Conservation (phyloP, 2,888 invertebrate genomes). For the Brachyptera putata region DNA sequence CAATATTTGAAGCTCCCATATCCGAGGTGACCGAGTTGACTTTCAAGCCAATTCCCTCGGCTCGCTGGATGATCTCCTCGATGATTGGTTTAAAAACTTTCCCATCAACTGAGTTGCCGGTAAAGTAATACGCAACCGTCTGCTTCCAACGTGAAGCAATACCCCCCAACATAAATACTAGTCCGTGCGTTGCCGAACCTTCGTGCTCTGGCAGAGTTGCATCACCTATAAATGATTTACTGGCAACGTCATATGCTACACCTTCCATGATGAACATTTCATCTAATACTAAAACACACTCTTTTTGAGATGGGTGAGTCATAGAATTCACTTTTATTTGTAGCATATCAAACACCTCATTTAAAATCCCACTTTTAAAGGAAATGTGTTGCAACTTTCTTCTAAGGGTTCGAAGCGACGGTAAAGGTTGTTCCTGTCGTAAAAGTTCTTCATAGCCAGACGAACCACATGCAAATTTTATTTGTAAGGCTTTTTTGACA, state of each 20-base stretch:
- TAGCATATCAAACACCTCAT: neutral
- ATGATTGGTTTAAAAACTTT: conserved; percentile 32
- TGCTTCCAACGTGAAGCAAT: conserved; percentile 37
- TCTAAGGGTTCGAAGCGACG: neutral
- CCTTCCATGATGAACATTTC: neutral
- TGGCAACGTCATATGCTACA: neutral
- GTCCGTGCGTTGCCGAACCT: conserved; percentile 35
- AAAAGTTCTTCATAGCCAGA: neutral
- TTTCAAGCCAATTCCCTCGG: conserved; percentile 15
- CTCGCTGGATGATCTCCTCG: conserved; percentile 30
- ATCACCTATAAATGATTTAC: neutral
- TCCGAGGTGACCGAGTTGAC: conserved; percentile 36
- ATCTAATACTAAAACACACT: neutral
- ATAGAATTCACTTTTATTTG: neutral
- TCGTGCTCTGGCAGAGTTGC: conserved; percentile 17
- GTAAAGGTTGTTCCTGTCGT: neutral
- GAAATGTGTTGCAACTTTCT: neutral
- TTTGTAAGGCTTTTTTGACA: neutral
- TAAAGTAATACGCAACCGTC: conserved; percentile 37
- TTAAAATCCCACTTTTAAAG: neutral
- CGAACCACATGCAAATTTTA: neutral
- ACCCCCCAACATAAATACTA: conserved; percentile 38
- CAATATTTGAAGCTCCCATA: conserved; percentile 36
- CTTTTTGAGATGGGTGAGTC: neutral
- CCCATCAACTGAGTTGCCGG: conserved; percentile 35